Evolutionary conservation across 2,113 vertebrate species (phyloP), one percentile per base, ranked within the genome.

Genomic region (Fregata magnificens): DNA sequence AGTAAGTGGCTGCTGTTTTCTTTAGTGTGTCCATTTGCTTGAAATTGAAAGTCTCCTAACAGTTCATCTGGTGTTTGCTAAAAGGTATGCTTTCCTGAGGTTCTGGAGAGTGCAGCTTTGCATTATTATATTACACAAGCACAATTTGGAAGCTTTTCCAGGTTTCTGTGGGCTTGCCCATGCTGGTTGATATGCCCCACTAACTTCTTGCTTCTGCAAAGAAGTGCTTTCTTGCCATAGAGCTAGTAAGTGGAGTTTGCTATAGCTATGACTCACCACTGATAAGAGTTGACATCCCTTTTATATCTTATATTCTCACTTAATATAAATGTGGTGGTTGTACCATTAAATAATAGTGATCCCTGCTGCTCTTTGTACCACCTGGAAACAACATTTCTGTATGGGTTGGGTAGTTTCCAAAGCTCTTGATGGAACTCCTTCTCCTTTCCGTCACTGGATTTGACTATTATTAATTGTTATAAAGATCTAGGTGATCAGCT

Each of bases 1-100:
- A 45, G 99, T 99, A 98, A 98, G 98, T 98, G 71, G 26, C 62
- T 97, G 34, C 40, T 36, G 13, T 56, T 44, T 82, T 84, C 21
- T 86, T 79, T 56, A 67, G 31, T 42, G 12, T 55, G 16, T 80
- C 25, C 17, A 5, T 66, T 63, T 20, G 5, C 25, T 84, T 74
- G 67, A 86, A 85, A 49, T 17, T 8, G 40, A 38, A 74, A 59
- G 11, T 61, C 24, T 80, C 8, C 21, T 29, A 42, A 10, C 19
- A 21, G 80, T 70, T 74, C 29, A 31, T 21, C 9, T 88, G 53
- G 25, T 53, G 44, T 73, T 93, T 89, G 53, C 28, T 87, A 10
- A 55, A 62, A 74, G 16, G 5, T 87, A 1, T 11, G 47, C 34
- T 88, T 72, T 88, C 49, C 44, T 53, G 58, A 86, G 32, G 18